Evolutionary conservation across 2,888 invertebrate genomes (phyloP).

Genomic region (Miltochrista miniata): DNA sequence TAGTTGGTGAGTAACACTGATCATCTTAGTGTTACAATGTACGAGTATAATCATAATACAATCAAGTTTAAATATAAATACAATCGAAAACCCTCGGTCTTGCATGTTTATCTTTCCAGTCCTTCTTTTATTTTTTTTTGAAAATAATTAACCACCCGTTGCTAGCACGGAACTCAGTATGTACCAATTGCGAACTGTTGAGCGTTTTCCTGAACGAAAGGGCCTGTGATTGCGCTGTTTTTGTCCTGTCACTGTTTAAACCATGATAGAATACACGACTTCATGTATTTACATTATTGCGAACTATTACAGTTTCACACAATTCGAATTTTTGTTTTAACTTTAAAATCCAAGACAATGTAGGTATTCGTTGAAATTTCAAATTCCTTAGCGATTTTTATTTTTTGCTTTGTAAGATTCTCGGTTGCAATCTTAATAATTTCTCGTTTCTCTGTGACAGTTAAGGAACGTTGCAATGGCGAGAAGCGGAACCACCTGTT

Average conservation of each 20-base stretch:
- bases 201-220: slow-evolving; percentile 15
- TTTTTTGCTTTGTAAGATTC: slow-evolving; percentile 9
- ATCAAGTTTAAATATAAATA: no score
- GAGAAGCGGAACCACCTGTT: no score
- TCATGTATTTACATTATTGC: slow-evolving; percentile 7
- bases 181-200: no score
- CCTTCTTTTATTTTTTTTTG: background rate
- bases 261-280: slow-evolving; percentile 22
- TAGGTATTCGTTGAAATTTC: slow-evolving; percentile 8
- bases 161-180: background rate
- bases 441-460: background rate
- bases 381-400: slow-evolving; percentile 13
- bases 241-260: slow-evolving; percentile 20
- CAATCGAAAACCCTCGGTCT: no score
- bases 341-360: slow-evolving; percentile 9
- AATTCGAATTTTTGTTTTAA: slow-evolving; percentile 7
- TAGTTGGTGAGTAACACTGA: no score
- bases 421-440: slow-evolving; percentile 1
- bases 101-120: no score
- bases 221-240: slow-evolving; percentile 10
- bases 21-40: no score
- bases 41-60: no score
- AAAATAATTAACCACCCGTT: slow-evolving; percentile 3
- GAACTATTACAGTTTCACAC: background rate
- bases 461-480: no score